A percentile compares a stretch with the other conserved stretches of the same genome.
Evolutionary conservation across 1,140 invertebrate genomes (phyloP).

Genomic region (Paramacrobiotus metropolitanus): DNA sequence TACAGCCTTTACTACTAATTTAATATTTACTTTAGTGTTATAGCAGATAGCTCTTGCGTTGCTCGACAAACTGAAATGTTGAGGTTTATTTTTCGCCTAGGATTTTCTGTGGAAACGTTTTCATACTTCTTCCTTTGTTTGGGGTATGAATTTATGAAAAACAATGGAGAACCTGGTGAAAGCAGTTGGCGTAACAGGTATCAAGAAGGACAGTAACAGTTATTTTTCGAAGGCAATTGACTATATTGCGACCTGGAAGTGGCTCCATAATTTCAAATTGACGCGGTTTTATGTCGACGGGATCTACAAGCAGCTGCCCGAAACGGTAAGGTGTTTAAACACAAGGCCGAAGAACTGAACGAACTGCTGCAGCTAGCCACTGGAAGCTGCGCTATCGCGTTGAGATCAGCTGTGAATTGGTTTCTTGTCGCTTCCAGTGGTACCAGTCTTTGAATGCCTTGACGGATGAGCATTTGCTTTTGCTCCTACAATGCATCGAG

Average conservation of each 20-base stretch:
- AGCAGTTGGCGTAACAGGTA: too few species aligned
- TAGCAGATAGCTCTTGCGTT: too few species aligned
- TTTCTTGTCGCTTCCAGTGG: not conserved
- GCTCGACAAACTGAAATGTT: not conserved
- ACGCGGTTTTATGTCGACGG: not conserved
- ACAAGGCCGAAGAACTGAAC: too few species aligned
- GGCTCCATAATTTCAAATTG: not conserved
- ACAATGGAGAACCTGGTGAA: not conserved
- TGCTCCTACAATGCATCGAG: not conserved
- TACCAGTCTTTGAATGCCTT: not conserved
- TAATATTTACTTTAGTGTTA: too few species aligned
- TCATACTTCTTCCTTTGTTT: not conserved
- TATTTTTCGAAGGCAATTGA: not conserved
- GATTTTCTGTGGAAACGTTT: not conserved
- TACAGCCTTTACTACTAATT: too few species aligned
- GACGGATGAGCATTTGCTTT: not conserved
- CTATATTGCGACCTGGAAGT: not conserved
- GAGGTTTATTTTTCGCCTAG: not conserved
- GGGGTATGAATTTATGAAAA: not conserved
- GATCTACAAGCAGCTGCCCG: not conserved
- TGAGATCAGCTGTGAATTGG: not conserved
- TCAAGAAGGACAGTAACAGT: too few species aligned
- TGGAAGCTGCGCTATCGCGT: not conserved
- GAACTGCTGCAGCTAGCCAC: not conserved
- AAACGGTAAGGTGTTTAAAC: not conserved